These are phyloP conservation scores for Cyclophora albipunctata DNA, from an alignment of 2,888 invertebrate genomes.

Conservation along the genomic window DNA sequence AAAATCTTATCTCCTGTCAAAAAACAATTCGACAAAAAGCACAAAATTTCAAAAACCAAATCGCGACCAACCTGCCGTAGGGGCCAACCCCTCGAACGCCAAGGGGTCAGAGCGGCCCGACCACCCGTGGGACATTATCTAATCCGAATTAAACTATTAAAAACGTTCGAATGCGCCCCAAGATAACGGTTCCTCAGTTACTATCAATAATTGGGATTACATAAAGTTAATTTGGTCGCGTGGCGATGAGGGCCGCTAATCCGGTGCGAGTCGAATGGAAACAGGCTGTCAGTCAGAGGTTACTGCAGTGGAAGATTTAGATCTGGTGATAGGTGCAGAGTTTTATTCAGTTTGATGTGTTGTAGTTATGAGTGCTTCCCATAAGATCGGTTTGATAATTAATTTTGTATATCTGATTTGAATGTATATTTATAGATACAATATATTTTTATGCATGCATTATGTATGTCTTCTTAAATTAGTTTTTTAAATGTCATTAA, in stretches of 20 bases:
- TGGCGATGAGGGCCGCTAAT: constrained; percentile 44
- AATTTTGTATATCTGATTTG: too few species aligned
- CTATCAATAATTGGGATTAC: constrained; percentile 56
- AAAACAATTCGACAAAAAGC: not conserved
- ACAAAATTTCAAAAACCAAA: constrained; percentile 19
- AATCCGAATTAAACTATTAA: constrained; percentile 67
- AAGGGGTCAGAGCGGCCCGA: constrained; percentile 20
- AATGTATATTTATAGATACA: too few species aligned
- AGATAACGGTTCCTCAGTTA: constrained; percentile 49
- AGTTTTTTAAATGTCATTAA: too few species aligned
- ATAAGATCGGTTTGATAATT: constrained; percentile 8
- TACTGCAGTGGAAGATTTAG: constrained; percentile 36
- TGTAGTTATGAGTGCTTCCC: constrained; percentile 22
- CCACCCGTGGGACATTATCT: constrained; percentile 71
- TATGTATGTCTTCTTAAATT: too few species aligned
- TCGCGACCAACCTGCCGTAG: constrained; percentile 48
- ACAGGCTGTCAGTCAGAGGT: constrained; percentile 47
- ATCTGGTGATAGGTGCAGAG: constrained; percentile 12
- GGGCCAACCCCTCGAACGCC: constrained; percentile 20
- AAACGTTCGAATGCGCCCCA: constrained; percentile 52
- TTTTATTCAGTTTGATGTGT: constrained; percentile 10
- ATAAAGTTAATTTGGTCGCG: constrained; percentile 69
- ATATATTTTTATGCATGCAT: too few species aligned
- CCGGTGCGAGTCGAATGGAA: constrained; percentile 27
- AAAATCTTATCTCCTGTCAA: not conserved